Conservation (phyloP, 2,797 vertebrate species). For the Smutsia temminckii region DNA sequence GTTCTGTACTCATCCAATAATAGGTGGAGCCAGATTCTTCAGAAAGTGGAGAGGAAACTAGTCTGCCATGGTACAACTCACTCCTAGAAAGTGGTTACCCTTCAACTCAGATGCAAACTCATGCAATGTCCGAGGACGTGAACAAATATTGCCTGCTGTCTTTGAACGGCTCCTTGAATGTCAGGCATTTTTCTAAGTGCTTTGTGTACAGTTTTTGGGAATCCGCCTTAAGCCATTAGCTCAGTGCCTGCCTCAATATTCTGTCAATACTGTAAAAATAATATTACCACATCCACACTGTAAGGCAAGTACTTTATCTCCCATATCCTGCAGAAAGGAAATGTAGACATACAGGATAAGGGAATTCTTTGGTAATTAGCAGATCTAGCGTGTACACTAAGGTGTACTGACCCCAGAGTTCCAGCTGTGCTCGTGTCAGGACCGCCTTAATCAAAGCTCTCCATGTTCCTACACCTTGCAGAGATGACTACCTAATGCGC, state of each 20-base stretch:
- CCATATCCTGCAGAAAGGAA: not conserved
- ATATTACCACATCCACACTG: not conserved
- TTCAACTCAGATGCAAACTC: not conserved
- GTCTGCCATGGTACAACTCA: not conserved
- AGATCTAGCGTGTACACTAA: not conserved
- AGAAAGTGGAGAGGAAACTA: not conserved
- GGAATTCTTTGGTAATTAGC: not conserved
- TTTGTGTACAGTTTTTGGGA: not conserved
- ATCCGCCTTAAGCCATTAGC: not conserved
- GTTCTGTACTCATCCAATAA: not conserved
- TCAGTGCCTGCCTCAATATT: not conserved
- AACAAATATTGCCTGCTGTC: not conserved
- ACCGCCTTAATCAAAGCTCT: not conserved
- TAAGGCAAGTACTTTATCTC: not conserved
- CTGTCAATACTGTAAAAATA: not conserved
- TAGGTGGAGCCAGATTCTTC: not conserved
- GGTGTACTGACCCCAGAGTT: too few relatives aligned
- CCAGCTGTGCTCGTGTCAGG: not conserved
- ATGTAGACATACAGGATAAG: not conserved
- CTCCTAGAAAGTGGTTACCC: not conserved
- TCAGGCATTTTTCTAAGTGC: too few relatives aligned
- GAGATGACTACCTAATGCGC: not conserved
- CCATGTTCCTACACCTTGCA: not conserved
- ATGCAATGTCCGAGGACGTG: not conserved
- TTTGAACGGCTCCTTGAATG: not conserved